These are phyloP conservation scores for Acrossocheilus fasciatus DNA, from an alignment of 2,797 vertebrate genomes.

Conservation along the genomic window DNA sequence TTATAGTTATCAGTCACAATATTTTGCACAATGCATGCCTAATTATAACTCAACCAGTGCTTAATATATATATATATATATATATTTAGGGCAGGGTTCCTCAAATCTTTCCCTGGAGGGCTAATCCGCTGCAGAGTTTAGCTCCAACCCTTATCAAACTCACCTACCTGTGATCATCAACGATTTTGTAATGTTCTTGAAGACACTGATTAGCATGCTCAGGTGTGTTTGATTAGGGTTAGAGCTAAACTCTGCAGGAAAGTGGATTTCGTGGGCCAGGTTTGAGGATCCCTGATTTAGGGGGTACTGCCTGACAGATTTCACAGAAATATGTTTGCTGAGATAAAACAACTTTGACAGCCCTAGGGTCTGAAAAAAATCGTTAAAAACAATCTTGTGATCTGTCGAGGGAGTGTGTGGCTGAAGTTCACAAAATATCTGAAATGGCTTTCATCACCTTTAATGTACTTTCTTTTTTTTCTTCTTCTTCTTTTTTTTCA, in stretches of 20 bases:
- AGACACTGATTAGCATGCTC: no score
- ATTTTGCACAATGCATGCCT: background rate
- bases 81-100: background rate
- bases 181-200: no score
- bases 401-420: background rate
- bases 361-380: background rate
- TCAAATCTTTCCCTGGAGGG: no score
- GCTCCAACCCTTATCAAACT: no score
- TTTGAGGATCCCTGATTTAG: background rate
- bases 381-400: background rate
- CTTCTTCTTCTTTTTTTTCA: no score
- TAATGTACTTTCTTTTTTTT: background rate
- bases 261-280: no score
- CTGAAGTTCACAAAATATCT: background rate
- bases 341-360: background rate
- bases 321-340: background rate
- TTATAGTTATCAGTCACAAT: background rate
- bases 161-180: no score
- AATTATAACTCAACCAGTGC: background rate
- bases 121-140: no score
- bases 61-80: background rate
- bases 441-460: background rate
- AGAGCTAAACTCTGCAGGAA: no score
- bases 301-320: background rate
- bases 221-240: no score